Evolutionary conservation across 1,140 invertebrate genomes (phyloP).

Genomic region (Drosophila biarmipes): DNA sequence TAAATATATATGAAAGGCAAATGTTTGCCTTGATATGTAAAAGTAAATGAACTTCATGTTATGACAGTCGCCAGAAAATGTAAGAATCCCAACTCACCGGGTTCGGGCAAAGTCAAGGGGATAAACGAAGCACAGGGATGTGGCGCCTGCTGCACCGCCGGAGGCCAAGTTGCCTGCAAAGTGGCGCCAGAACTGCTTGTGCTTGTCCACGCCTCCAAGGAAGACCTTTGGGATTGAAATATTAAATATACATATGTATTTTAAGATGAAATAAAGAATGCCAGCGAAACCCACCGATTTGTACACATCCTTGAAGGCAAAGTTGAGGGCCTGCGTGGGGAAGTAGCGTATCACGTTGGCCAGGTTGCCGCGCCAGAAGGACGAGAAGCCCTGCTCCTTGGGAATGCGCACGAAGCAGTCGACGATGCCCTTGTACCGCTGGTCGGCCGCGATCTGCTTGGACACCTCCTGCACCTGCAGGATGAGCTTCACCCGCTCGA

Average conservation of each 20-base stretch:
- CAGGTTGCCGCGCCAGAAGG: constrained; percentile 97
- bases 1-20: neutral
- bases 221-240: constrained; percentile 67
- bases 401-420: constrained; percentile 88
- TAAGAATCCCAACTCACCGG: constrained; percentile 47
- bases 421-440: constrained; percentile 91
- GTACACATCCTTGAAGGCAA: constrained; percentile 96
- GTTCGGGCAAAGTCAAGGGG: constrained; percentile 97
- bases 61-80: no score
- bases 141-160: constrained; percentile 96
- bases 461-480: constrained; percentile 94
- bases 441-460: constrained; percentile 91
- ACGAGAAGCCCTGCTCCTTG: constrained; percentile 91
- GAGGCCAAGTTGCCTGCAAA: constrained; percentile 95
- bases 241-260: neutral
- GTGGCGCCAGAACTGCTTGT: constrained; percentile 93
- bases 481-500: constrained; percentile 96
- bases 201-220: constrained; percentile 90
- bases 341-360: constrained; percentile 97
- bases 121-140: constrained; percentile 97
- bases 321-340: constrained; percentile 97
- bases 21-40: no score
- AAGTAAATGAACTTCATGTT: neutral
- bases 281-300: constrained; percentile 86
- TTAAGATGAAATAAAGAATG: neutral